Evolutionary conservation across 2,797 vertebrate genomes (phyloP).

Genomic region (Nannoperca obscura): DNA sequence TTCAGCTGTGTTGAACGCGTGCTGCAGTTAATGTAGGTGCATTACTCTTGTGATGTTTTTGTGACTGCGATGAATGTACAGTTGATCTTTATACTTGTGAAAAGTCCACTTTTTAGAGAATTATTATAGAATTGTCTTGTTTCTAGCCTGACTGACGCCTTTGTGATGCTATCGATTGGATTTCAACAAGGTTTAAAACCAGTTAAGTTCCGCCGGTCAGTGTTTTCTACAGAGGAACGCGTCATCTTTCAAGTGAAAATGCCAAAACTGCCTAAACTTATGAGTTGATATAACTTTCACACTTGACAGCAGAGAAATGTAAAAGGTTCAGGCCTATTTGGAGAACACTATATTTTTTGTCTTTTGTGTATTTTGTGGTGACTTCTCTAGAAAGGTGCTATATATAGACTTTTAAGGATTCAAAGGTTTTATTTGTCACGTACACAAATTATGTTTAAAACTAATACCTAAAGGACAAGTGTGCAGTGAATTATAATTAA

Average conservation of each 20-base stretch:
- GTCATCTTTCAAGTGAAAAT: background rate
- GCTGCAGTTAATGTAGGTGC: background rate
- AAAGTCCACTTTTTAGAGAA: background rate
- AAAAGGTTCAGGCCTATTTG: background rate
- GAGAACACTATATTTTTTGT: background rate
- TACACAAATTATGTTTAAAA: background rate
- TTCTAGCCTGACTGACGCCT: background rate
- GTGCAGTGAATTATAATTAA: background rate
- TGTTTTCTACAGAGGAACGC: background rate
- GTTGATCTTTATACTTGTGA: background rate
- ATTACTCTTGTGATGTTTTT: conserved; percentile 9
- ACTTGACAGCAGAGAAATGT: background rate
- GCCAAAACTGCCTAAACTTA: background rate
- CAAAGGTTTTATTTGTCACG: background rate
- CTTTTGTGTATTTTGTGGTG: background rate
- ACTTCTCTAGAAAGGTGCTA: background rate
- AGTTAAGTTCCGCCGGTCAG: background rate
- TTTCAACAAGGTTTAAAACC: conserved; percentile 6
- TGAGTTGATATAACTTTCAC: background rate
- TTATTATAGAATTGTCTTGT: background rate
- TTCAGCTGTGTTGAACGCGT: conserved; percentile 3
- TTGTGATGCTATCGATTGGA: background rate
- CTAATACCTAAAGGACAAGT: background rate
- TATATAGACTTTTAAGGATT: background rate
- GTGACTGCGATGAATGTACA: conserved; percentile 1